Evolutionary conservation across 2,113 vertebrate species (phyloP).

Genomic region (Perccottus glenii): DNA sequence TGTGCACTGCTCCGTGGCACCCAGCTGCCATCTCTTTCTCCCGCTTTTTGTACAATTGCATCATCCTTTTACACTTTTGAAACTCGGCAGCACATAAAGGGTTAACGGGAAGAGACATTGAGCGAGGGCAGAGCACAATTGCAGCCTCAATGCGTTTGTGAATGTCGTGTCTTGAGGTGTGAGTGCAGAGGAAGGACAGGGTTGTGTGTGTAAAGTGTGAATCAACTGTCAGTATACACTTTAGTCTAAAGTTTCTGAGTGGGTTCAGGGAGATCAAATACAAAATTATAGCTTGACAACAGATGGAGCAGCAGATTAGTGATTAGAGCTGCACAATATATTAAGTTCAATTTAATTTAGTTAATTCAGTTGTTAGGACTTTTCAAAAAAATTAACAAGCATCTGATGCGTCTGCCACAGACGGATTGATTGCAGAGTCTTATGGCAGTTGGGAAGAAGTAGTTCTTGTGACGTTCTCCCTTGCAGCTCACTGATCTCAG

Average conservation of each 20-base stretch:
- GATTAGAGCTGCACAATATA: too few species aligned
- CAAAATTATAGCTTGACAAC: not conserved
- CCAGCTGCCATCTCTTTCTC: conserved; percentile 22
- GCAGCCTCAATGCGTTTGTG: conserved; percentile 6
- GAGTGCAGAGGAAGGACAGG: not conserved
- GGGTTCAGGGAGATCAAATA: not conserved
- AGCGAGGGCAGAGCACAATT: conserved; percentile 26
- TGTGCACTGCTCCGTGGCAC: conserved; percentile 31
- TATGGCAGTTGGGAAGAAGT: too few species aligned
- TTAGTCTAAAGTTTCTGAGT: not conserved
- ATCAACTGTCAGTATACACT: conserved; percentile 3
- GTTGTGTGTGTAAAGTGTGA: conserved; percentile 59
- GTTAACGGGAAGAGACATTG: not conserved
- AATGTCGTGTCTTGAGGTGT: conserved; percentile 6
- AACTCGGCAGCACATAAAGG: not conserved
- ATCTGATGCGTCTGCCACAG: too few species aligned
- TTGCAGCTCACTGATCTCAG: too few species aligned
- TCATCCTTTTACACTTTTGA: conserved; percentile 20
- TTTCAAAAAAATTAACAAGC: too few species aligned
- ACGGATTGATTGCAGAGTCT: too few species aligned
- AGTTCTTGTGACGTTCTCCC: too few species aligned
- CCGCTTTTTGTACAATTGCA: not conserved
- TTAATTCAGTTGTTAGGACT: too few species aligned
- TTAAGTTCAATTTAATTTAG: too few species aligned
- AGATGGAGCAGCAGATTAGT: not conserved